Evolutionary conservation across 2,888 invertebrate genomes (phyloP).

Genomic region (Synanthedon formicaeformis): DNA sequence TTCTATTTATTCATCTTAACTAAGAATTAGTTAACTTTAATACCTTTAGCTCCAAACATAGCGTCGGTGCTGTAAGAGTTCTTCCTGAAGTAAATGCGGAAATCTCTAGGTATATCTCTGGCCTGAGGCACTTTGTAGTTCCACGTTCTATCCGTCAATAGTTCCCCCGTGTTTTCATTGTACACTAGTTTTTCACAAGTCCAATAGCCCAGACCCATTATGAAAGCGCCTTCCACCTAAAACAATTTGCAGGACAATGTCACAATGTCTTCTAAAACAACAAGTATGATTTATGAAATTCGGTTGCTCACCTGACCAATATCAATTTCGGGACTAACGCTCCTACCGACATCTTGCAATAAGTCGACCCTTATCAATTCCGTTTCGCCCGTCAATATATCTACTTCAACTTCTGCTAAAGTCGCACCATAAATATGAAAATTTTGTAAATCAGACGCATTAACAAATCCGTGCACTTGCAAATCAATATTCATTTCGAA

Average conservation of each 20-base stretch:
- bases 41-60: constrained; percentile 66
- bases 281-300: no score
- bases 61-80: constrained; percentile 65
- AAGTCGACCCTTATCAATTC: constrained; percentile 73
- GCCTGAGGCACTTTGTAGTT: constrained; percentile 74
- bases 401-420: constrained; percentile 77
- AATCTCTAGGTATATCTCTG: constrained; percentile 74
- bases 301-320: constrained; percentile 69
- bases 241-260: neutral
- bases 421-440: constrained; percentile 67
- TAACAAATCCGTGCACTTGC: constrained; percentile 34
- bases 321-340: constrained; percentile 75
- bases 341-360: constrained; percentile 75
- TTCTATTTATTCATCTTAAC: neutral
- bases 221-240: constrained; percentile 74
- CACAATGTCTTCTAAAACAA: no score
- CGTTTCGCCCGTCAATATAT: constrained; percentile 79
- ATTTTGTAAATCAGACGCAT: constrained; percentile 25
- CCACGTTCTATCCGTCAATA: constrained; percentile 77
- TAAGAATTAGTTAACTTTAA: neutral
- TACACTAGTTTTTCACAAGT: constrained; percentile 72
- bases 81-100: constrained; percentile 67
- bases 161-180: constrained; percentile 65
- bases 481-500: constrained; percentile 37
- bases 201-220: constrained; percentile 77